These are phyloP conservation scores for Adelphocoris suturalis DNA, from an alignment of 2,888 invertebrate species.

Conservation along the genomic window DNA sequence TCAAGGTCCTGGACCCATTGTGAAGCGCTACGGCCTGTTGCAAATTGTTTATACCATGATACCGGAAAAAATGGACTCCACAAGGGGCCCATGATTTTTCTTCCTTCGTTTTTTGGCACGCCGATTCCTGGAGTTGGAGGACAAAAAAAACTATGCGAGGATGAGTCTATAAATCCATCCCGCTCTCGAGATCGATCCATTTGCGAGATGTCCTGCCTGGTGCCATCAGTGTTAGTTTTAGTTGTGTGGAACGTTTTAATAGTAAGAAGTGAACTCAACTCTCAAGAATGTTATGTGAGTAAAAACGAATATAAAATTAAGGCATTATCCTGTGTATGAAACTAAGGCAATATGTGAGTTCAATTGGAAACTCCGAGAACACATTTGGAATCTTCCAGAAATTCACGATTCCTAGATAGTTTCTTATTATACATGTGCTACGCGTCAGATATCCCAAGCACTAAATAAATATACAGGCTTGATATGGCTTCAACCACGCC, in stretches of 20 bases:
- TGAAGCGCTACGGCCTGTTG: conserved; percentile 30
- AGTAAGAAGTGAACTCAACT: background rate
- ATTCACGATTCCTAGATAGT: too few species aligned
- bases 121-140: background rate
- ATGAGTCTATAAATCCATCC: conserved; percentile 54
- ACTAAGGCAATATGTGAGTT: background rate
- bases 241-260: background rate
- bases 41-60: conserved; percentile 65
- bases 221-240: conserved; percentile 45
- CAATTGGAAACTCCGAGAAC: background rate
- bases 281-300: conserved; percentile 52
- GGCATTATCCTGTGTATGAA: too few species aligned
- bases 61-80: conserved; percentile 47
- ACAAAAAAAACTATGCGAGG: conserved; percentile 54
- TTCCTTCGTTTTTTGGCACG: background rate
- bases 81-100: background rate
- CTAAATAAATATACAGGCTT: too few species aligned
- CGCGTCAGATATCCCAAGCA: background rate
- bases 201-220: conserved; percentile 41
- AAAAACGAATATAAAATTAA: background rate
- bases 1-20: conserved; percentile 55
- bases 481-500: too few species aligned
- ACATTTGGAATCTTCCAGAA: too few species aligned
- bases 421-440: too few species aligned
- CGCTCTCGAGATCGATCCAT: conserved; percentile 33